Conservation (phyloP, 2,113 vertebrate genomes). For the Colaptes auratus region DNA sequence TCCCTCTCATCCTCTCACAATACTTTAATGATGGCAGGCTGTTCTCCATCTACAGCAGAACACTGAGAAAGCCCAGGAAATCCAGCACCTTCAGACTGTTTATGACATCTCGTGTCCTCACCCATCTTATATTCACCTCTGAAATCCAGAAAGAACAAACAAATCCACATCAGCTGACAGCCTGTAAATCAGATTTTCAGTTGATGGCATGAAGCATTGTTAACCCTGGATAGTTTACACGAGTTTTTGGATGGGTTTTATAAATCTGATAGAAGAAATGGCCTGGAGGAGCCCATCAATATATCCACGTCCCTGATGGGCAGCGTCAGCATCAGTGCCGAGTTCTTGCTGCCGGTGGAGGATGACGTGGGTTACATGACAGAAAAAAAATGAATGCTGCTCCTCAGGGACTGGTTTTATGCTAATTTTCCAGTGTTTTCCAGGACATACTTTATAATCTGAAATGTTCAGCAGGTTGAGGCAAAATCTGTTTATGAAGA, state of each 20-base stretch:
- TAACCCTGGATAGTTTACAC: background rate
- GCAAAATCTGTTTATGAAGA: background rate
- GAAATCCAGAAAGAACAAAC: background rate
- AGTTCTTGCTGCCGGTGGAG: background rate
- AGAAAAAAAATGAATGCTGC: background rate
- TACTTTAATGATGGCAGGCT: background rate
- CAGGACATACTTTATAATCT: background rate
- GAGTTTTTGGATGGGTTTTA: background rate
- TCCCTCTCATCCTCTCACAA: too few relatives aligned
- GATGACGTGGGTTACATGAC: background rate
- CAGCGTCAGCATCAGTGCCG: rapidly evolving
- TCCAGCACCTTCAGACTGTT: too few relatives aligned
- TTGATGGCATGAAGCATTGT: background rate
- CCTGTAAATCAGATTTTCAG: background rate
- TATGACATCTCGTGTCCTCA: too few relatives aligned
- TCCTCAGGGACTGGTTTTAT: background rate
- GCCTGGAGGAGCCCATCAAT: background rate
- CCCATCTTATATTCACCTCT: background rate
- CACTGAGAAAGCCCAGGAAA: background rate
- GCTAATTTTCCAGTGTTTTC: background rate
- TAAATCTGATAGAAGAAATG: background rate
- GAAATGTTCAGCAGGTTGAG: background rate
- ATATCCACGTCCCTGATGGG: rapidly evolving
- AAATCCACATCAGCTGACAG: background rate
- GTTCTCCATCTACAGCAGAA: background rate